Evolutionary conservation across 2,888 invertebrate genomes (phyloP).

Genomic region (Rhagium mordax): DNA sequence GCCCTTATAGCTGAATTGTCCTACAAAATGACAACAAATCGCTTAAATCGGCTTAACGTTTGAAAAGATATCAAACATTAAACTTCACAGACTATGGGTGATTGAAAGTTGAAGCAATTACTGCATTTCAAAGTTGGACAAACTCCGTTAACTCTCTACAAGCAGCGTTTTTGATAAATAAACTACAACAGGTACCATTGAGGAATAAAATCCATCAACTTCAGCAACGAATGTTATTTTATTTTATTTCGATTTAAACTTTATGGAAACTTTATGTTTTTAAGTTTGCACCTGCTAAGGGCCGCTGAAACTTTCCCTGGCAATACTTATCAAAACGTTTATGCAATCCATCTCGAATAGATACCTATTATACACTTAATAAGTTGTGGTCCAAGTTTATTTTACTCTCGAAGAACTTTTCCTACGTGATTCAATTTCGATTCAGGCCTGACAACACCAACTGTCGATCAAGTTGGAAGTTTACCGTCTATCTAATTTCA

Average conservation of each 20-base stretch:
- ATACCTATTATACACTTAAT: conserved; percentile 25
- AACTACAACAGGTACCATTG: neutral
- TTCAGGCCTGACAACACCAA: conserved; percentile 48
- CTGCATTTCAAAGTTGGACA: neutral
- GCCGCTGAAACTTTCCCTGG: neutral
- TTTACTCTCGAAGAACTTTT: conserved; percentile 21
- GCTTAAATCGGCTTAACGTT: too few species aligned
- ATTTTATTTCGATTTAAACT: conserved; percentile 5
- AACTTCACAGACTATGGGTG: too few species aligned
- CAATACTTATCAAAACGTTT: conserved; percentile 16
- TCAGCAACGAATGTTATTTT: neutral
- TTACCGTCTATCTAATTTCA: conserved; percentile 61
- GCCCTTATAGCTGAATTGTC: too few species aligned
- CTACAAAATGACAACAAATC: too few species aligned
- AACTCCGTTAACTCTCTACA: neutral
- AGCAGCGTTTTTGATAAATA: neutral
- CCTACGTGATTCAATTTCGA: conserved; percentile 27
- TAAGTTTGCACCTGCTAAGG: conserved; percentile 15
- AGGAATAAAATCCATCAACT: conserved; percentile 2
- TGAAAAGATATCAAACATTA: too few species aligned
- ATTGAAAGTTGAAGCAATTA: too few species aligned
- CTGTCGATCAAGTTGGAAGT: conserved; percentile 59
- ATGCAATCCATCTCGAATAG: conserved; percentile 16
- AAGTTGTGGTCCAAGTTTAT: conserved; percentile 29
- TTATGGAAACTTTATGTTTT: neutral